Percentiles rank a stretch among this genome's conserved stretches.
Evolutionary conservation across 2,797 vertebrate genomes (phyloP).

Genomic region (Melopsittacus undulatus): DNA sequence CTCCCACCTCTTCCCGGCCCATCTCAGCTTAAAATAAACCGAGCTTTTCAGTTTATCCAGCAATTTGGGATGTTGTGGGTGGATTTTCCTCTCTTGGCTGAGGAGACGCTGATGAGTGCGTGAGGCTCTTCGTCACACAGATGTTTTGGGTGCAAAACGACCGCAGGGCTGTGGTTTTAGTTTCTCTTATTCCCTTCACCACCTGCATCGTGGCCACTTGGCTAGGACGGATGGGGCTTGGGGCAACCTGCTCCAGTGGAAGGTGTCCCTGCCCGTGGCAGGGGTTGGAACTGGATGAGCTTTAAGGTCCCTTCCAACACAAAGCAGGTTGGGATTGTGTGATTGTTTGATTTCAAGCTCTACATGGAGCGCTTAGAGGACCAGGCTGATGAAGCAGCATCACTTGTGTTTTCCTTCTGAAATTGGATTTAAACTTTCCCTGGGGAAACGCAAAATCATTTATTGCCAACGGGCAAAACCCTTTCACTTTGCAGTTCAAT

Average conservation of each 20-base stretch:
- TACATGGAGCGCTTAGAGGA: rapidly evolving
- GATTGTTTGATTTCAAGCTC: background rate
- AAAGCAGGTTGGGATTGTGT: background rate
- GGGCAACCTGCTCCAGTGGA: background rate
- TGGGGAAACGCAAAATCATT: background rate
- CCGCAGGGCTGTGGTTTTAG: background rate
- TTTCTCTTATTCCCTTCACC: background rate
- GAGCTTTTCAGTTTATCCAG: background rate
- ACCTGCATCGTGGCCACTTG: background rate
- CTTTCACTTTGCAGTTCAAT: background rate
- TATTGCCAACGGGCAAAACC: background rate
- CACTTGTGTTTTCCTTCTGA: background rate
- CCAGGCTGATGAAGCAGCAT: background rate
- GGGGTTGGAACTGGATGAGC: background rate
- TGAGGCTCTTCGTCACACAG: background rate
- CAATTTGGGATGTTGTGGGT: background rate
- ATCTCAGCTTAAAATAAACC: background rate
- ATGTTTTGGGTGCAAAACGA: background rate
- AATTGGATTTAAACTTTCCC: background rate
- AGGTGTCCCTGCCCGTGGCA: background rate
- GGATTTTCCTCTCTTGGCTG: background rate
- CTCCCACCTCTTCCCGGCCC: background rate
- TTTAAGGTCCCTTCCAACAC: background rate
- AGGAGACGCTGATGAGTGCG: background rate
- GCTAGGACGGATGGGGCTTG: background rate